phyloP scores from a whole-genome alignment of 2,888 invertebrate species.

The Hydraecia micacea region DNA sequence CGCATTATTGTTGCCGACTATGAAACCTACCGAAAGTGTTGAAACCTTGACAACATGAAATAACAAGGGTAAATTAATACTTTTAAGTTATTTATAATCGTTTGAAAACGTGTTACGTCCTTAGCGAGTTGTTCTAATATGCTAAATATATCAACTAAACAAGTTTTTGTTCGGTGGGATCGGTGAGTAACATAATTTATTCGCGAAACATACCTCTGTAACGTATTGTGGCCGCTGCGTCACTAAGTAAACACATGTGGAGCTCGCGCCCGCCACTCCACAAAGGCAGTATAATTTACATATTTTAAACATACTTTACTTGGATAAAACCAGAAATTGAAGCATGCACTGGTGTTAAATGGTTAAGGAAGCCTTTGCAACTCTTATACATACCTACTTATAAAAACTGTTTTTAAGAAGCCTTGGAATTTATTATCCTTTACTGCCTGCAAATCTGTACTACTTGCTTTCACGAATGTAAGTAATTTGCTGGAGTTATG shows the following conservation, averaged over 20 bases:
- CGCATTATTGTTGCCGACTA: neutral
- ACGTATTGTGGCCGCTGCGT: slow-evolving; percentile 66
- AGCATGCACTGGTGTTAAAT: slow-evolving; percentile 13
- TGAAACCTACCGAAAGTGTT: neutral
- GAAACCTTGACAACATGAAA: slow-evolving; percentile 19
- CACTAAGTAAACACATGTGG: slow-evolving; percentile 68
- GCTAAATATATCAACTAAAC: slow-evolving; percentile 59
- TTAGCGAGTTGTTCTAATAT: slow-evolving; percentile 48
- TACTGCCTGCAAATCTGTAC: neutral
- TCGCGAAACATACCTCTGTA: slow-evolving; percentile 62
- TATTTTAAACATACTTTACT: slow-evolving; percentile 37
- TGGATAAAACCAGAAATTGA: slow-evolving; percentile 40
- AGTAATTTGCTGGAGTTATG: neutral
- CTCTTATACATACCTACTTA: neutral
- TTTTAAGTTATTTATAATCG: slow-evolving; percentile 38
- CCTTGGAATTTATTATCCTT: neutral
- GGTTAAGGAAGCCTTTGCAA: slow-evolving; percentile 10
- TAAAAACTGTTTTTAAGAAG: neutral
- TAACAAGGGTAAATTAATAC: slow-evolving; percentile 27
- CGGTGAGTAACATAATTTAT: slow-evolving; percentile 62
- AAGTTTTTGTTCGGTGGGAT: slow-evolving; percentile 57
- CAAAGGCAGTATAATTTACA: slow-evolving; percentile 58
- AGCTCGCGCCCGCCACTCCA: slow-evolving; percentile 55
- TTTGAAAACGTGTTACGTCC: slow-evolving; percentile 41
- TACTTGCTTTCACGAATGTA: neutral